phyloP scores from a whole-genome alignment of 2,113 vertebrate genomes.

The Rhinopomastus cyanomelas region DNA sequence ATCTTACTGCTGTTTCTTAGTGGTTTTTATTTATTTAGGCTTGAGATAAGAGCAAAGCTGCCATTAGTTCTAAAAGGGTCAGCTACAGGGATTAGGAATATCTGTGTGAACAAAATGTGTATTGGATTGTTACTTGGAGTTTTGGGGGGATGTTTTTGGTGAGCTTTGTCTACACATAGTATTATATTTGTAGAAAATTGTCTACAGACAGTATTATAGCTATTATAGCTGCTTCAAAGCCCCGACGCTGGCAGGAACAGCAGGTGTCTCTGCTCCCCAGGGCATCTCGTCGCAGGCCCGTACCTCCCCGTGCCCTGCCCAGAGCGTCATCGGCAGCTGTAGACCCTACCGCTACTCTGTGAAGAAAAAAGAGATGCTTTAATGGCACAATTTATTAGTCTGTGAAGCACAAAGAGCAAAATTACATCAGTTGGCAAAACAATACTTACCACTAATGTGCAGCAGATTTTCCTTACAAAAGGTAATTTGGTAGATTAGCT shows the following conservation, averaged over 20 bases:
- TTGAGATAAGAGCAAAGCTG: neutral
- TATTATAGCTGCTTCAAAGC: accelerated
- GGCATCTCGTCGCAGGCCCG: neutral
- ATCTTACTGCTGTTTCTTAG: neutral
- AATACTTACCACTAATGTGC: accelerated
- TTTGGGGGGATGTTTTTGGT: neutral
- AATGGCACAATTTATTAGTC: accelerated
- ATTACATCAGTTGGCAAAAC: neutral
- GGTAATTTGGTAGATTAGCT: too few species aligned
- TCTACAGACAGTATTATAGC: neutral
- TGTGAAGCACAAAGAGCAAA: neutral
- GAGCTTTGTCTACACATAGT: accelerated
- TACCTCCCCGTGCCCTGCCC: neutral
- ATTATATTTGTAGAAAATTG: neutral
- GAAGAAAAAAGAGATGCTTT: neutral
- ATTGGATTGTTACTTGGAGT: neutral
- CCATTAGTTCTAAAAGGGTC: accelerated
- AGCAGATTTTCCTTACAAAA: neutral
- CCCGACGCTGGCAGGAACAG: neutral
- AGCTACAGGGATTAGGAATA: accelerated
- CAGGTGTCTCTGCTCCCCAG: constrained; percentile 23
- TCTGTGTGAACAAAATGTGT: neutral
- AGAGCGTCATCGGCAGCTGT: accelerated
- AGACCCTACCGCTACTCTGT: too few species aligned
- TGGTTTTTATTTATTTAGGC: neutral